Evolutionary conservation across 2,888 invertebrate species (phyloP), one percentile per base, ranked within the genome.

Genomic region (Rhagium mordax): DNA sequence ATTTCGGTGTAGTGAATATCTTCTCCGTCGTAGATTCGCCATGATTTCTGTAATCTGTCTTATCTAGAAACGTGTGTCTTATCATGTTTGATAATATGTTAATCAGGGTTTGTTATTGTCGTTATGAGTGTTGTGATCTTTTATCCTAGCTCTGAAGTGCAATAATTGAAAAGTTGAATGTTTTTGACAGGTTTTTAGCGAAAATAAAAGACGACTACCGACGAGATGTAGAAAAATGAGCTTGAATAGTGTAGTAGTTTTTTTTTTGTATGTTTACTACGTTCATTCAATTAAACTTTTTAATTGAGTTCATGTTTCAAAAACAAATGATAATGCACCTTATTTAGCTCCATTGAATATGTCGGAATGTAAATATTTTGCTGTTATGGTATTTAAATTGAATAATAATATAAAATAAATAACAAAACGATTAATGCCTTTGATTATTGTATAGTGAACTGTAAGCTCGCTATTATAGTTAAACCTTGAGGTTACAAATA

Each of bases 401-500:
- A 16, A 57, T 57, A 57, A 57, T 57, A 57, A 29, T 57, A 57
- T 27, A 57, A n/a, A 57, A 33, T 24, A 24, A 7, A 55, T 55
- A 21, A 16, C 16, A 59, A 33, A 70, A 61, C 24, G 16, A 60
- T 10, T 60, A 51, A 49, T 48, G 41, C 53, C n/a, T 21, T 21
- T 53, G 27, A 57, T 24, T 15, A 57, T 27, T 24, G n/a, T 24
- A 24, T 15, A 24, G 55, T 24, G 16, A 27, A 27, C n/a, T n/a
- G 1, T 59, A 53, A 10, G 41, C n/a, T 41, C 21, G 33, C 16
- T 33, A 10, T 20, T 41, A 20, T 65, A 53, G 8, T 65, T 29
- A 53, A 77, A 78, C 78, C 78, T 78, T 77, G 79, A 81, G 65
- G 78, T 76, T 77, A 77, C 75, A 77, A 80, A 79, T 81, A 80